Evolutionary conservation across 2,113 vertebrate genomes (phyloP).

Genomic region (Salvelinus sp.): DNA sequence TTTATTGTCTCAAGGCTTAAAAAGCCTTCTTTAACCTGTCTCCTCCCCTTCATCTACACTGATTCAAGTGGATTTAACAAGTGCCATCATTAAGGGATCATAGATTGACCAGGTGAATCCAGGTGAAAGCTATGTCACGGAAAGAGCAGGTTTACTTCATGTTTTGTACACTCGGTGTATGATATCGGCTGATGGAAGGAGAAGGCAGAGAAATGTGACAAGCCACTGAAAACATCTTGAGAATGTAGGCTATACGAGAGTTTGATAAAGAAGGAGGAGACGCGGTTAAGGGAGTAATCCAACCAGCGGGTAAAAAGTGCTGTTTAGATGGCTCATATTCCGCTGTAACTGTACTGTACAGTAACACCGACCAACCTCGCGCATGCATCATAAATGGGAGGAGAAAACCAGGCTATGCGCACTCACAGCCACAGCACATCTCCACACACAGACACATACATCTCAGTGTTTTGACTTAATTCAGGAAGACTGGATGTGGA

Average conservation of each 20-base stretch:
- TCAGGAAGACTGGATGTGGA: slow-evolving; percentile 38
- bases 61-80: too few species aligned
- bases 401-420: slow-evolving; percentile 54
- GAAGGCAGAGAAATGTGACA: slow-evolving; percentile 31
- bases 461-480: slow-evolving; percentile 25
- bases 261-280: slow-evolving; percentile 73
- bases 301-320: slow-evolving; percentile 70
- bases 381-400: slow-evolving; percentile 31
- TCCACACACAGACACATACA: slow-evolving; percentile 16
- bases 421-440: slow-evolving; percentile 36
- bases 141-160: too few species aligned
- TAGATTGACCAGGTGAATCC: too few species aligned
- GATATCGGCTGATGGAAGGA: neutral
- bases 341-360: slow-evolving; percentile 63
- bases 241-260: slow-evolving; percentile 29
- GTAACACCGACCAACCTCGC: slow-evolving; percentile 53
- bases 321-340: slow-evolving; percentile 72
- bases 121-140: too few species aligned
- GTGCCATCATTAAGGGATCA: too few species aligned
- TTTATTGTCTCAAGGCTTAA: too few species aligned
- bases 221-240: slow-evolving; percentile 49
- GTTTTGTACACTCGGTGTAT: neutral
- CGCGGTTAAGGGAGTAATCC: slow-evolving; percentile 76
- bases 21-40: too few species aligned
- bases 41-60: too few species aligned